Evolutionary conservation across 1,140 invertebrate species (phyloP).

Genomic region (Trichogramma pretiosum): DNA sequence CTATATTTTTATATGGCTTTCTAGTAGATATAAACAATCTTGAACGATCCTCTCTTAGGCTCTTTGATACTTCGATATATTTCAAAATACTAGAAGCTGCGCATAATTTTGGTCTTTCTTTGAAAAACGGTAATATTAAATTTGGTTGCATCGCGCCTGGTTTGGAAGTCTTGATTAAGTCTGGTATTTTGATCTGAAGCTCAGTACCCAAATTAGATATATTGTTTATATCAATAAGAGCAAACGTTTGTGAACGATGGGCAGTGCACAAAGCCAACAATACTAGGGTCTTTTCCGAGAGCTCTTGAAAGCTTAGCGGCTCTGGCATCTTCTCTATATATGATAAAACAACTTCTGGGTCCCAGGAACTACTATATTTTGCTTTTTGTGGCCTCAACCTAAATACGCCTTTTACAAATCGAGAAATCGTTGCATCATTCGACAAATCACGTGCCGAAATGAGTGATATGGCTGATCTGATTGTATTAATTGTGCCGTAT

Average conservation of each 20-base stretch:
- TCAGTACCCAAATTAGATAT: conserved; percentile 1
- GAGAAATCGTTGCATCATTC: conserved; percentile 8
- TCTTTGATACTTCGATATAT: conserved; percentile 1
- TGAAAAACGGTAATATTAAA: conserved; percentile 5
- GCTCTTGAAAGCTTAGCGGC: background rate
- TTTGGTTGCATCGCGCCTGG: background rate
- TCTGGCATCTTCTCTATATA: conserved; percentile 6
- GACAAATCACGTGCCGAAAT: conserved; percentile 10
- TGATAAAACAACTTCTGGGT: conserved; percentile 16
- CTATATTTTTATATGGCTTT: conserved; percentile 17
- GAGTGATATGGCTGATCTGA: conserved; percentile 18
- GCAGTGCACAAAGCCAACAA: conserved; percentile 9
- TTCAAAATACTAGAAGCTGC: background rate
- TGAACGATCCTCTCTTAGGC: background rate
- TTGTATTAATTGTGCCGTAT: conserved; percentile 19
- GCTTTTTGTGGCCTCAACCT: conserved; percentile 17
- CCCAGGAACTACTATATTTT: conserved; percentile 24
- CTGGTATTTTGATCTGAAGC: conserved; percentile 4
- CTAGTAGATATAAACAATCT: conserved; percentile 9
- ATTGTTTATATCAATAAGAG: conserved; percentile 15
- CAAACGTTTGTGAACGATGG: conserved; percentile 15
- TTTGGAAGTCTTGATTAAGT: conserved; percentile 11
- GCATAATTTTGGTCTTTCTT: conserved; percentile 4
- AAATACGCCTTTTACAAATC: conserved; percentile 18
- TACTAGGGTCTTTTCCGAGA: background rate